These are phyloP conservation scores for Chrysocyon brachyurus DNA, from an alignment of 2,797 vertebrate species.

Conservation along the genomic window DNA sequence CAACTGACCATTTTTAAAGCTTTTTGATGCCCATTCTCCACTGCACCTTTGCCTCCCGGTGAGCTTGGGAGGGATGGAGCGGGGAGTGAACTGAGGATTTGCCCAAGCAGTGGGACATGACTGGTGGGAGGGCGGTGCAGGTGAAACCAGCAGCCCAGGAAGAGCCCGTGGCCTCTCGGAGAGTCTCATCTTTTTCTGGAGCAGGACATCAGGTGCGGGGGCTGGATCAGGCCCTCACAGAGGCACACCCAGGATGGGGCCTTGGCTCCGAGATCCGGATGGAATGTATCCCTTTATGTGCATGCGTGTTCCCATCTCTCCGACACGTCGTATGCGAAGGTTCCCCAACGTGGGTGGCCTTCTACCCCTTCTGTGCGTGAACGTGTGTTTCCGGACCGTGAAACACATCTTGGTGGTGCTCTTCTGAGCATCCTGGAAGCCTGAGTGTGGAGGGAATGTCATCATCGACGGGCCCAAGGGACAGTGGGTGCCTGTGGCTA, in stretches of 20 bases:
- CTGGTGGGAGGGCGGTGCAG: background rate
- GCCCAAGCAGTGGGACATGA: background rate
- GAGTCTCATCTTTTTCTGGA: background rate
- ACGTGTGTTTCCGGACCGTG: rapidly evolving
- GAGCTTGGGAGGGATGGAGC: background rate
- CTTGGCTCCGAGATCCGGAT: background rate
- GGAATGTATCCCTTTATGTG: too few relatives aligned
- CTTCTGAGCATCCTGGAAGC: background rate
- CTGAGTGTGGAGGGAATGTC: background rate
- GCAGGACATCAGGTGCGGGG: rapidly evolving
- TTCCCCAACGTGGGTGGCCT: rapidly evolving
- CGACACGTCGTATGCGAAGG: rapidly evolving
- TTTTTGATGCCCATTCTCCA: background rate
- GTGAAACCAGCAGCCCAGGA: background rate
- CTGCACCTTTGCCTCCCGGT: background rate
- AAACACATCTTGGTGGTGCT: too few relatives aligned
- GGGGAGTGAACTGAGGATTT: background rate
- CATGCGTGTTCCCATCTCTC: background rate
- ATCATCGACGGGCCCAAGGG: background rate
- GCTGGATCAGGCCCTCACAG: background rate
- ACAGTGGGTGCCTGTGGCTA: background rate
- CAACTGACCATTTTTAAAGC: background rate
- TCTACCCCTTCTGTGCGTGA: rapidly evolving
- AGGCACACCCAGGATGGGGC: too few relatives aligned
- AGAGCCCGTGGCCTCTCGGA: background rate